Evolutionary conservation across 2,888 invertebrate genomes (phyloP), one percentile per base, ranked within the genome.

Genomic region (Tiliacea citrago): DNA sequence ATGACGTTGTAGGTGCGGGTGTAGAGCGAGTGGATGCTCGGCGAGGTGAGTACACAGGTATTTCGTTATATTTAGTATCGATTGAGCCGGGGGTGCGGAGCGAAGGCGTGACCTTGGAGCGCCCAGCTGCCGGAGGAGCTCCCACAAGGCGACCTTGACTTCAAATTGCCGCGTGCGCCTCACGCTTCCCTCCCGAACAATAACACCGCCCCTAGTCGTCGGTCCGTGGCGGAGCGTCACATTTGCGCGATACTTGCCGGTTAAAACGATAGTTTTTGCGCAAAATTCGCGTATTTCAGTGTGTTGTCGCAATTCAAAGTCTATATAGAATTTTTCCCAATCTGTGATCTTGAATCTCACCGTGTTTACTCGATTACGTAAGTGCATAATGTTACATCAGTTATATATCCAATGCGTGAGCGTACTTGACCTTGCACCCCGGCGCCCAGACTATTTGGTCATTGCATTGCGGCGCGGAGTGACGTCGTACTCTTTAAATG

Each of bases 111-210:
- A 91, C 93, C 93, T 94, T 92, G 93, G 84, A 85, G 84, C 88
- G 89, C 89, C 89, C 90, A 91, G 90, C 86, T 85, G 87, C 86
- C 73, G 86, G 84, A 90, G 90, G 83, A 91, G 92, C 91, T 92
- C 91, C 90, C 89, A 84, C 89, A 72, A 86, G 75, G 74, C 86
- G 91, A 90, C 95, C 94, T 94, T 94, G 94, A 94, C 92, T 92
- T 88, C 85, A 86, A 84, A 83, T 83, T 77, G 82, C 88, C 85
- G 85, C 86, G 79, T 88, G 88, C 88, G 89, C 88, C 79, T 77
- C 81, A 73, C 87, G 82, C 80, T 87, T 79, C 83, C 85, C 86
- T 82, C 85, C 79, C 86, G 85, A 77, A 86, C 89, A 87, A 89
- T 81, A 91, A 90, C 87, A 89, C 85, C 85, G 86, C 86, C 78